Evolutionary conservation across 2,797 vertebrate species (phyloP).

Genomic region (Sparus aurata): DNA sequence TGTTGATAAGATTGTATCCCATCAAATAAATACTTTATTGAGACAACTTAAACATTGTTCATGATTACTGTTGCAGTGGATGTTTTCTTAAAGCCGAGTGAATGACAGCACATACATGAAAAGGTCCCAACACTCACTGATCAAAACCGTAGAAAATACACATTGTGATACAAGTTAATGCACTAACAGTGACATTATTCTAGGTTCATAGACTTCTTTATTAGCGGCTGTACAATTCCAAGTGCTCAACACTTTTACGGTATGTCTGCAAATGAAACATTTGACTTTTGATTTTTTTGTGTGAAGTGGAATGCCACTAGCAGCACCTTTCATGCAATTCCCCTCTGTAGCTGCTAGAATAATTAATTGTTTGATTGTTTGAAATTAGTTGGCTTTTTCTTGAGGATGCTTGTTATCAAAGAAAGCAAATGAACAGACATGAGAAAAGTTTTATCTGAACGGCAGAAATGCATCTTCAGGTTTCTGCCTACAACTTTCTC

Average conservation of each 20-base stretch:
- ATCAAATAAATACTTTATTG: conserved; percentile 85
- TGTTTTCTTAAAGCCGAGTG: conserved; percentile 48
- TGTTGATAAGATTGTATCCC: conserved; percentile 39
- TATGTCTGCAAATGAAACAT: conserved; percentile 10
- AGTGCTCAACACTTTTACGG: conserved; percentile 8
- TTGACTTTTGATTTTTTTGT: not conserved
- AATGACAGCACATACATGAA: conserved; percentile 34
- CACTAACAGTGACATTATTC: conserved; percentile 32
- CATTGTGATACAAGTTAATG: conserved; percentile 37
- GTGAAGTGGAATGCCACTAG: not conserved
- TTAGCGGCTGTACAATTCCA: conserved; percentile 20
- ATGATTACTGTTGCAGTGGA: conserved; percentile 46
- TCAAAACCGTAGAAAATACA: conserved; percentile 44
- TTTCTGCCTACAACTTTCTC: conserved; percentile 88
- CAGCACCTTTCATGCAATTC: conserved; percentile 53
- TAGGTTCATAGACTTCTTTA: conserved; percentile 16
- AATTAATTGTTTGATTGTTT: not conserved
- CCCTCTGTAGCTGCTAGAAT: not conserved
- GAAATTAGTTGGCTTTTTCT: conserved; percentile 11
- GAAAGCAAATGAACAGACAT: not conserved
- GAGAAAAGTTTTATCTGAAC: conserved; percentile 9
- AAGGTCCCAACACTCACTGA: conserved; percentile 6
- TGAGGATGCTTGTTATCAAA: conserved; percentile 29
- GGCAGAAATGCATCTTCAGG: conserved; percentile 12
- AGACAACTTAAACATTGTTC: conserved; percentile 57